A percentile compares a stretch with the other conserved stretches of the same genome.
Conservation (phyloP, 2,888 invertebrate species). For the Zaprionus bogoriensis region DNA sequence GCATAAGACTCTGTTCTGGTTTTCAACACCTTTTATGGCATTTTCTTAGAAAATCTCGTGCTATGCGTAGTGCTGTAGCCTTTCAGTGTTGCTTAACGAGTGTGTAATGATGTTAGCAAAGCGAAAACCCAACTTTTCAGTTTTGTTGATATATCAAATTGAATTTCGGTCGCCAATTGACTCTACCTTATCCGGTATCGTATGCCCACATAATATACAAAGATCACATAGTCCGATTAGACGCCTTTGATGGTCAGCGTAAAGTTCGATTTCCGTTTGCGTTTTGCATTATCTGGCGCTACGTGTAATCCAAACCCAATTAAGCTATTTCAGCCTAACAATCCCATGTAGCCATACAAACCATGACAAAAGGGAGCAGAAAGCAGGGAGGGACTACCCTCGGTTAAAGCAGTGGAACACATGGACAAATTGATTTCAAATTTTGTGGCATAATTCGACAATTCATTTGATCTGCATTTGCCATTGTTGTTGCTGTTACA, state of each 20-base stretch:
- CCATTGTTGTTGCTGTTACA: slow-evolving; percentile 49
- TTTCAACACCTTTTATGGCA: no score
- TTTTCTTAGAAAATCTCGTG: no score
- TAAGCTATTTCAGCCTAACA: slow-evolving; percentile 13
- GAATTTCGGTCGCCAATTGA: no score
- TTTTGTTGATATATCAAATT: no score
- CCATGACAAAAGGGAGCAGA: background rate
- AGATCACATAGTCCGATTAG: background rate
- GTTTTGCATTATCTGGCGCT: background rate
- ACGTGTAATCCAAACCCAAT: slow-evolving; percentile 15
- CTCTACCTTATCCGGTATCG: no score
- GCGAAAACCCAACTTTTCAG: no score
- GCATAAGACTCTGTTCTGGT: no score
- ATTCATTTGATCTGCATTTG: slow-evolving; percentile 68
- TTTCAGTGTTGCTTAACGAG: no score
- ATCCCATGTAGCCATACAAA: background rate
- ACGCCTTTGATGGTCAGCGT: background rate
- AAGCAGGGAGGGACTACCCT: background rate
- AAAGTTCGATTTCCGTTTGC: background rate
- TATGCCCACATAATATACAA: no score
- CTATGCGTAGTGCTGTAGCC: no score
- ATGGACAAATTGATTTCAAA: slow-evolving; percentile 80
- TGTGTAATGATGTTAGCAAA: no score
- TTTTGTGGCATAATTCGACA: slow-evolving; percentile 77
- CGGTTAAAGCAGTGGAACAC: background rate